Base-by-base conservation (phyloP, 1,140 invertebrate genomes). In the Trissolcus basalis region DNA sequence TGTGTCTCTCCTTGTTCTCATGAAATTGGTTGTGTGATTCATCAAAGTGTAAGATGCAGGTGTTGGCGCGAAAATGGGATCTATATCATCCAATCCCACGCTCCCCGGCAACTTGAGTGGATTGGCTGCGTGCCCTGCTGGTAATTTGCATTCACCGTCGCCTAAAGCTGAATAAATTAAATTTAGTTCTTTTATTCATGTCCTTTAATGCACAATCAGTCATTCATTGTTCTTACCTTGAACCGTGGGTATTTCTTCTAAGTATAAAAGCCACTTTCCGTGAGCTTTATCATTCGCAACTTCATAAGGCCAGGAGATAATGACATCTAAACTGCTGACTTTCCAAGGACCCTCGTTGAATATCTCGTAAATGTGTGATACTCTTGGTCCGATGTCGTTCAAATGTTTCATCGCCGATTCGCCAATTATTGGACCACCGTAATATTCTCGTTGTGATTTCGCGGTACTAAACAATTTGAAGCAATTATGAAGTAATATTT, bases 181-280 rank as follows among this genome's bases (percentile, higher is more conserved):
- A 39, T 11, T 27, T 3, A 27, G 6, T 27, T 27, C 6, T 1
- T 27, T 1, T 27, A 27, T 9, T 3, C 2, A 39, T 39, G 9
- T 8, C 9, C n/a, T 39, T 3, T n/a, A 39, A 39, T 4, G 9
- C 51, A 33, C 1, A 27, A 27, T 27, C n/a, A n/a, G n/a, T 27
- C 6, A 27, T 6, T 3, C 19, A 27, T 33, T 16, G 15, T 44
- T 51, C 15, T 61, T 89, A 90, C 93, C 91, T 87, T 94, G 92
- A 14, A 96, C 90, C 44, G 90, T 90, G 8, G 96, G 96, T 5
- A 90, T 78, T 65, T 93, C 92, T 86, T 97, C 96, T 43, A 97
- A 89, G 83, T 98, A 98, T 0, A 98, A 89, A 9, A 98, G 88
- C 93, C 96, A 97, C 86, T 98, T 97, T 43, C 95, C 95, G 78